Evolutionary conservation across 2,797 vertebrate species (phyloP).

Genomic region (Myotis daubentonii): DNA sequence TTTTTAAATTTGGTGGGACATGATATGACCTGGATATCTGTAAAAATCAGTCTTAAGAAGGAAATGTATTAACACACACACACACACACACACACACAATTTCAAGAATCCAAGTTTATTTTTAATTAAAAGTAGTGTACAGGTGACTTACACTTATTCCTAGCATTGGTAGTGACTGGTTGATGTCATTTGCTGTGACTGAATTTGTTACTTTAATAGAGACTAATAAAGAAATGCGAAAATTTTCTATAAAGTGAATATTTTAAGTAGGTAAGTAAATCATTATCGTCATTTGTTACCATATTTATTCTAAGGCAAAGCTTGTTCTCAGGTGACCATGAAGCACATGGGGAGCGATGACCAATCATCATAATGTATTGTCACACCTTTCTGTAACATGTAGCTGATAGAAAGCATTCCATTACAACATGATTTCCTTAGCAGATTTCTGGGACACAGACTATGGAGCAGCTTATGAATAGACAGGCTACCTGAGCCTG

Average conservation of each 20-base stretch:
- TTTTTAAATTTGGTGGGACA: neutral
- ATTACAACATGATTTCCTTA: neutral
- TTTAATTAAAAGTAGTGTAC: neutral
- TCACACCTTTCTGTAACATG: neutral
- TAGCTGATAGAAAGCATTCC: neutral
- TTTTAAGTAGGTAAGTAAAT: conserved; percentile 28
- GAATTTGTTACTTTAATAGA: conserved; percentile 51
- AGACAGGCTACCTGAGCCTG: neutral
- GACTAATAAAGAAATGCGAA: conserved; percentile 83
- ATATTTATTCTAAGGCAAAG: neutral
- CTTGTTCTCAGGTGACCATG: neutral
- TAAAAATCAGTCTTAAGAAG: neutral
- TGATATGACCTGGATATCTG: neutral
- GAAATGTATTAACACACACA: neutral
- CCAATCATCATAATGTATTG: neutral
- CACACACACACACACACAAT: neutral
- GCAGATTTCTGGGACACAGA: neutral
- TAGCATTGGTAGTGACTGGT: neutral
- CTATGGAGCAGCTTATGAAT: neutral
- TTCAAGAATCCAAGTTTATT: neutral
- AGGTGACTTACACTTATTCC: conserved; percentile 88
- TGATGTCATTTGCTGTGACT: neutral
- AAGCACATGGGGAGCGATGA: neutral
- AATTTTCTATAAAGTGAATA: conserved; percentile 28
- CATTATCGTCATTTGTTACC: neutral